Conservation (phyloP, 2,113 vertebrate species). For the Cygnus atratus region DNA sequence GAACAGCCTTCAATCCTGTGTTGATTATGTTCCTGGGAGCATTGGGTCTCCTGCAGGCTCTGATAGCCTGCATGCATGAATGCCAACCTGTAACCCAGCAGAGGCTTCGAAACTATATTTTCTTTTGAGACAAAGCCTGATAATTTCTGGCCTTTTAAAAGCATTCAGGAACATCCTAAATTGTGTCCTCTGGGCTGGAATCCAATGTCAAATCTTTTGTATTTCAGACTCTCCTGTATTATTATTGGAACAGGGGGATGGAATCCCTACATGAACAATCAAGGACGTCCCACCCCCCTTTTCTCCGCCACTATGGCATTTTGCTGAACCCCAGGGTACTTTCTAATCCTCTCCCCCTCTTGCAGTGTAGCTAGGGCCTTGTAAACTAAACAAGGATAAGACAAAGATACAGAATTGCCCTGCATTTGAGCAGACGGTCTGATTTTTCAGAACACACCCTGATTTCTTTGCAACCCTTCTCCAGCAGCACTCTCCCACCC, state of each 20-base stretch:
- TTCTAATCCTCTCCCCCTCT: neutral
- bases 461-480: neutral
- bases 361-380: neutral
- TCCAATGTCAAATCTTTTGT: neutral
- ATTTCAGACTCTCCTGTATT: neutral
- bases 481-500: neutral
- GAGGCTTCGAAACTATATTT: neutral
- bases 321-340: neutral
- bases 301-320: neutral
- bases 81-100: neutral
- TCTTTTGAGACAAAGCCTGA: conserved; percentile 2
- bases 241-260: neutral
- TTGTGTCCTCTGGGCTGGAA: conserved; percentile 23
- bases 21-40: conserved; percentile 9
- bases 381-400: neutral
- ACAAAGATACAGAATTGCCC: neutral
- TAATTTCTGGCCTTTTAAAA: conserved; percentile 34
- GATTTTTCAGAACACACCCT: neutral
- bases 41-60: conserved; percentile 10
- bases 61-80: neutral
- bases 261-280: neutral
- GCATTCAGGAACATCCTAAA: conserved; percentile 3
- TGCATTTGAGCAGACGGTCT: neutral
- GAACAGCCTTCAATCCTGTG: neutral
- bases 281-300: neutral